Base-by-base conservation (phyloP, 2,113 vertebrate genomes). In the Shinisaurus crocodilurus region DNA sequence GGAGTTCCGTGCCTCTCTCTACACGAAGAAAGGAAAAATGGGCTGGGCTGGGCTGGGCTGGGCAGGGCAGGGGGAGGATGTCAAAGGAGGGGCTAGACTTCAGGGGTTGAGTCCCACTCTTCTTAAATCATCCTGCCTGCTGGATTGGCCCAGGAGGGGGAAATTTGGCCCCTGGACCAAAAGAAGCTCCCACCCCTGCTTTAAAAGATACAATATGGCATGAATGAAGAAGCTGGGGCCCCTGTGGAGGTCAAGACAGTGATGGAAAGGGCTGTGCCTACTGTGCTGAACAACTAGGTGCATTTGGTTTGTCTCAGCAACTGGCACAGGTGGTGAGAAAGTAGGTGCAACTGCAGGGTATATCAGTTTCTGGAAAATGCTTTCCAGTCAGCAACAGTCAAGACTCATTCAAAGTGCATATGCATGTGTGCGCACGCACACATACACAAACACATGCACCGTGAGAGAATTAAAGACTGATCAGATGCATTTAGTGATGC, bases 401-500 rank as follows among this genome's bases (percentile, higher is more conserved):
- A 77, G 60, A 65, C 34, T 76, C 6, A n/a, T 89, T 20, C n/a
- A 23, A 9, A 60, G 1, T 29, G 3, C 5, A 32, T 5, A 72
- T 1, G 48, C 12, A n/a, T 25, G 40, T 37, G 20, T 23, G 32
- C 23, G 8, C n/a, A 34, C 54, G 7, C 45, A 79, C 3, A 3
- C 57, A 27, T 6, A 48, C 67, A 32, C 65, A 85, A 23, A 48
- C 50, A 45, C 32, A 34, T 1, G 20, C 1, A 29, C 43, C 82
- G 65, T 65, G 37, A 67, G 5, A 77, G 48, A 37, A 90, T 79
- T 76, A 85, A 85, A 67, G 57, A 85, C 43, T 40, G 63, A 43
- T 74, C 43, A 9, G 37, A 20, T 81, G 37, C 88, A 75, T 75
- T 89, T 75, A 74, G 88, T 63, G 79, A 34, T 88, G 54, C 70